Evolutionary conservation across 2,113 vertebrate genomes (phyloP), one percentile per base, ranked within the genome.

Genomic region (Megatriorchis doriae): DNA sequence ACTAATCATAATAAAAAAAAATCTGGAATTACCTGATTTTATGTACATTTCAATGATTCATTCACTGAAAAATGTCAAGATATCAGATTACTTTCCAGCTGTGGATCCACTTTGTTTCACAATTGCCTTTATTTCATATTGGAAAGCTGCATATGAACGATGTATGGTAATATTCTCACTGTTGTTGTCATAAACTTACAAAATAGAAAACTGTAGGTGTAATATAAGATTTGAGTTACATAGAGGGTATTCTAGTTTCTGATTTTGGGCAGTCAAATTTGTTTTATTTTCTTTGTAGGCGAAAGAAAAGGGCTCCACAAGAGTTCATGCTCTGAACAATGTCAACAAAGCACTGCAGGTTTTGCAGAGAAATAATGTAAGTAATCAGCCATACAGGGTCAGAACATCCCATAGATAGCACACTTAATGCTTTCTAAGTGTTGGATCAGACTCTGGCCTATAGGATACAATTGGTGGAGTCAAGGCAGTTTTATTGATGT

Each of bases 241-340:
- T n/a, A 12, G 7, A 48, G 6, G 32, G 16, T 65, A 71, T 42
- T 55, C 26, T 80, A 47, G 3, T 23, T 94, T 67, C 71, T 78
- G 70, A 43, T 95, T 52, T 87, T 62, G 34, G 29, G 11, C n/a
- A 93, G 48, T 97, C 63, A 98, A 78, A 7, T 87, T 32, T 70
- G 10, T 94, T 89, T 98, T 56, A 52, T 75, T 97, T 96, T 96
- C 67, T 96, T 96, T 97, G 40, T 91, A 99, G 99, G 98, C 98
- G 95, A 99, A 99, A 98, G 99, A 99, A 98, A 99, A 98, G 95
- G 99, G 99, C 88, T 98, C 99, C 97, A 99, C 99, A 42, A 99
- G 99, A 90, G 99, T 99, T 97, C 99, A 99, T 97, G 99, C 99
- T 65, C 98, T 99, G 96, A 99, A 99, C 98, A 99, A 99, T 98